phyloP scores from a whole-genome alignment of 2,113 vertebrate genomes.

The Neofelis nebulosa region DNA sequence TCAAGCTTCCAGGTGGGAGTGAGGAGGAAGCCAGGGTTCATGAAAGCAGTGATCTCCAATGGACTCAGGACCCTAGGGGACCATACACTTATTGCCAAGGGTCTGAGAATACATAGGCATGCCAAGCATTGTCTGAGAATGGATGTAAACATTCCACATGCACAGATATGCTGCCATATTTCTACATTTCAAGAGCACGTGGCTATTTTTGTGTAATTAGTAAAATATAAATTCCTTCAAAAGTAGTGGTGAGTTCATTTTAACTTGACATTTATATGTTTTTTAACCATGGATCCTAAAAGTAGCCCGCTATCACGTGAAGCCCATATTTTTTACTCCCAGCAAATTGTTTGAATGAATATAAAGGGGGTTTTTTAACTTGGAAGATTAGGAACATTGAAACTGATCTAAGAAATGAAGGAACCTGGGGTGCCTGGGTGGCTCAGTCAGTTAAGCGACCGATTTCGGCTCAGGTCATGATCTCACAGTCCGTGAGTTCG shows the following conservation, averaged over 20 bases:
- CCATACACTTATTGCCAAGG: not conserved
- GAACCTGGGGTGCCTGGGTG: too few species aligned
- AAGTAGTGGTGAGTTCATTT: not conserved
- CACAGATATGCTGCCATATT: not conserved
- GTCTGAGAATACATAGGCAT: not conserved
- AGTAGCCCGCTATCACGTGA: not conserved
- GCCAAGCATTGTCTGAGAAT: not conserved
- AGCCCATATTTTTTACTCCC: not conserved
- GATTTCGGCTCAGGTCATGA: too few species aligned
- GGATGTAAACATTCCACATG: not conserved
- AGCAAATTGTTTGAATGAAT: not conserved
- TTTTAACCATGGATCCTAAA: not conserved
- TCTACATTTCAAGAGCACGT: not conserved
- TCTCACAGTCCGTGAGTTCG: too few species aligned
- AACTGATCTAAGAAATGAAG: accelerated
- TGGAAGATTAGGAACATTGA: not conserved
- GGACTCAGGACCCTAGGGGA: not conserved
- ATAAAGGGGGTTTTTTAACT: not conserved
- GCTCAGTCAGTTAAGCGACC: too few species aligned
- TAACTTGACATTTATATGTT: not conserved
- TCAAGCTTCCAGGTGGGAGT: not conserved
- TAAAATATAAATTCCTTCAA: not conserved
- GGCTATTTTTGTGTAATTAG: not conserved
- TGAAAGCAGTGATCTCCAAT: accelerated
- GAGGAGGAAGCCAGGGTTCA: not conserved